Evolutionary conservation across 2,888 invertebrate genomes (phyloP), one percentile per base, ranked within the genome.

Genomic region (Seladonia tumulorum): DNA sequence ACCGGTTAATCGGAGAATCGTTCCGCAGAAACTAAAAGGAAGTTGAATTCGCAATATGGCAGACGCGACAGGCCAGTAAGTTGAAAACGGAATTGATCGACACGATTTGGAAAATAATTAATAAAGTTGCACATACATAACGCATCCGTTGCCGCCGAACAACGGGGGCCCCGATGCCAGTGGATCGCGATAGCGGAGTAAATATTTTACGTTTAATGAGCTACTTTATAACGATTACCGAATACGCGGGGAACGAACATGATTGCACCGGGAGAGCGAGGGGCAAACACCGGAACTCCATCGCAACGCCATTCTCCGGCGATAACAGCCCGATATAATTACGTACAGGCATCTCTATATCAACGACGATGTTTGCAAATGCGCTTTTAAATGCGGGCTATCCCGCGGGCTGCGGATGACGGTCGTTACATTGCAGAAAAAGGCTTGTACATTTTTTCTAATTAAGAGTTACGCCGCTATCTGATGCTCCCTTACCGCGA

Each of bases 401-500:
- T 70, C 22, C 42, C 53, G 68, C 42, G 73, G 25, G 1, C 18
- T 22, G 12, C 7, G 53, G 45, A 42, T 42, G 25, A 1, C 12
- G 18, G 25, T 47, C 29, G 63, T 49, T 49, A 47, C 49, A 63
- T 29, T 29, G 63, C 63, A 63, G 29, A 16, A 45, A 57, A n/a
- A 16, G 25, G 25, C 47, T 60, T 73, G 68, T 63, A 70, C 35
- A 45, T 74, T 63, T 77, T 77, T 42, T 45, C 49, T 82, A 84
- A 82, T 84, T 84, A 84, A 77, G 57, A 47, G n/a, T 49, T 60
- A 47, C 68, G 39, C 39, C 53, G 10, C n/a, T 77, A 82, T 83
- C 83, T 77, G 82, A 82, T 83, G 73, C 49, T 49, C 12, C n/a
- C 57, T 7, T 53, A 39, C 49, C 35, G 70, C 68, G 39, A 70